Base-by-base conservation (phyloP, 2,797 vertebrate species). In the Halcyon chelicuti region DNA sequence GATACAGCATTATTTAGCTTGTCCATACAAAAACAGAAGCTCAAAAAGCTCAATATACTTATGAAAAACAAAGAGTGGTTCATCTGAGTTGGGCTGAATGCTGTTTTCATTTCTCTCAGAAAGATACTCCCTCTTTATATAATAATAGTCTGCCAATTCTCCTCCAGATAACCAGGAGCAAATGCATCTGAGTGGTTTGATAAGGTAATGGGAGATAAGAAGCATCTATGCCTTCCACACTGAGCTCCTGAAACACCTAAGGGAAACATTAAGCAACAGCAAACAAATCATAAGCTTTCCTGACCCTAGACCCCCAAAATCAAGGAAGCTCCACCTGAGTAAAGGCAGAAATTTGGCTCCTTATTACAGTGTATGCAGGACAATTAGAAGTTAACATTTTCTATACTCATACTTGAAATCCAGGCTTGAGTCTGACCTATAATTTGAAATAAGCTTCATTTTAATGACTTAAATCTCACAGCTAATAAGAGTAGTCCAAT, bases 381-480 rank as follows among this genome's bases (percentile, higher is more conserved):
- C 23, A 95, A 95, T 85, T 82, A 94, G 29, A 76, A 85, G 33
- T 78, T 94, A 93, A 71, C 1, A 74, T 95, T 88, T 90, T 78
- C 73, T 82, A 5, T 54, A 37, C n/a, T 76, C 12, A 31, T 62
- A 15, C 16, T 49, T 40, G 44, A 95, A 92, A 79, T 81, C 44
- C 49, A 76, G 44, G 31, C 57, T 89, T 85, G 54, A 60, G n/a
- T 94, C 63, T 90, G 88, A 92, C 80, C 90, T 95, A 87, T 86
- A 90, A 88, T 90, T 93, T 92, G 80, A 95, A 85, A 79, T 75
- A 78, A 76, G 31, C 33, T 90, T 93, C 25, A 49, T 82, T 95
- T 96, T 93, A 96, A 96, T 87, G 88, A 85, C 71, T 90, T 89
- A 90, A 85, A 93, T 89, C 96, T 95, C 54, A 77, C 74, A 91